Percentiles rank a stretch among this genome's conserved stretches.
Conservation (phyloP, 2,797 vertebrate genomes). For the Meriones psammophilus region DNA sequence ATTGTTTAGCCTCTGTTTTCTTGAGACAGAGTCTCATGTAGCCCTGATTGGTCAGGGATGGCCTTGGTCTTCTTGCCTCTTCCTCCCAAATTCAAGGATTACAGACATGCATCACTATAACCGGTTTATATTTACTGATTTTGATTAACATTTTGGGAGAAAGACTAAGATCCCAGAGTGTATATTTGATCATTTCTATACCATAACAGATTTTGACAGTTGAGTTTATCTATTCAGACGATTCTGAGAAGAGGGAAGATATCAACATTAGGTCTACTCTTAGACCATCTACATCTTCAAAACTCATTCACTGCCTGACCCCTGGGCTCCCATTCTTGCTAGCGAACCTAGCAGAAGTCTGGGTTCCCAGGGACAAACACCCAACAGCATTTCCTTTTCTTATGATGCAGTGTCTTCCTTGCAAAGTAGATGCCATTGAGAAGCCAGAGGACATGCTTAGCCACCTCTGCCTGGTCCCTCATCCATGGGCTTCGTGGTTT, state of each 20-base stretch:
- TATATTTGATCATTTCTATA: neutral
- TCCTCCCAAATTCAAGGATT: neutral
- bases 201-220: conserved; percentile 1
- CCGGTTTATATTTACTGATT: neutral
- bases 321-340: neutral
- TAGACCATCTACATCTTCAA: neutral
- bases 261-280: neutral
- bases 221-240: conserved; percentile 15
- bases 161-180: neutral
- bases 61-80: neutral
- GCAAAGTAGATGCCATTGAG: neutral
- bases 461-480: neutral
- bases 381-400: neutral
- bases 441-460: neutral
- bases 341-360: neutral
- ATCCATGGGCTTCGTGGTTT: neutral
- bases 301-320: neutral
- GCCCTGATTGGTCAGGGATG: neutral
- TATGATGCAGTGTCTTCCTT: neutral
- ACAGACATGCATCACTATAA: neutral
- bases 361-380: neutral
- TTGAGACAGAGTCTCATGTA: neutral
- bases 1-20: neutral
- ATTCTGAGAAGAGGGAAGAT: conserved; percentile 46
- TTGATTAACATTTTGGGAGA: conserved; percentile 11